A percentile compares a stretch with the other conserved stretches of the same genome.
Conservation (phyloP, 2,888 invertebrate genomes). For the Eristalis intricaria region DNA sequence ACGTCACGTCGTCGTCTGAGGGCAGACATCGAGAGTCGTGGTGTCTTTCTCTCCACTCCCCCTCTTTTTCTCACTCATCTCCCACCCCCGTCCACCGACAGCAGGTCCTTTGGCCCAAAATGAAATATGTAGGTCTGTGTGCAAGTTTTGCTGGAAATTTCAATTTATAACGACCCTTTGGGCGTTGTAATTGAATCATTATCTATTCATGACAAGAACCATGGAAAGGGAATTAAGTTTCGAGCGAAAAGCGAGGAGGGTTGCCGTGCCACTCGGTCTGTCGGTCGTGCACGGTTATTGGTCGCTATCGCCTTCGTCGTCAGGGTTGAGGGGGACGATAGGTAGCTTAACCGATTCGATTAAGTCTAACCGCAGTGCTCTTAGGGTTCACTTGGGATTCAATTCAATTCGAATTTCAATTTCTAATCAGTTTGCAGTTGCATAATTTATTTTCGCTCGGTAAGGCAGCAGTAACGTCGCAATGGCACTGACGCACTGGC, state of each 20-base stretch:
- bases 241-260: slow-evolving; percentile 54
- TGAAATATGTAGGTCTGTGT: slow-evolving; percentile 64
- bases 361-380: slow-evolving; percentile 70
- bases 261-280: background rate
- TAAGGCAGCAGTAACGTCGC: background rate
- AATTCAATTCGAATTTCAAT: slow-evolving; percentile 72
- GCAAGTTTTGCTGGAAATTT: slow-evolving; percentile 69
- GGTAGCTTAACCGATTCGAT: slow-evolving; percentile 71
- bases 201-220: slow-evolving; percentile 70
- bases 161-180: slow-evolving; percentile 72
- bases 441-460: slow-evolving; percentile 66
- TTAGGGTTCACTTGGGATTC: slow-evolving; percentile 71
- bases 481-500: background rate
- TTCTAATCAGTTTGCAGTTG: slow-evolving; percentile 72
- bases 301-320: slow-evolving; percentile 11
- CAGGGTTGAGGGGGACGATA: background rate
- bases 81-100: background rate
- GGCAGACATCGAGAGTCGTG: slow-evolving; percentile 12
- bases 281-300: slow-evolving; percentile 5
- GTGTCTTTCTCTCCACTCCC: background rate
- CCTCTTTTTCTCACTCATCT: background rate
- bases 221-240: slow-evolving; percentile 66
- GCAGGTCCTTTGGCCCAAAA: slow-evolving; percentile 39
- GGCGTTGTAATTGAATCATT: slow-evolving; percentile 72
- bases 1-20: slow-evolving; percentile 15